Conservation (phyloP, 2,888 invertebrate species). For the Drosophila gaucha region DNA sequence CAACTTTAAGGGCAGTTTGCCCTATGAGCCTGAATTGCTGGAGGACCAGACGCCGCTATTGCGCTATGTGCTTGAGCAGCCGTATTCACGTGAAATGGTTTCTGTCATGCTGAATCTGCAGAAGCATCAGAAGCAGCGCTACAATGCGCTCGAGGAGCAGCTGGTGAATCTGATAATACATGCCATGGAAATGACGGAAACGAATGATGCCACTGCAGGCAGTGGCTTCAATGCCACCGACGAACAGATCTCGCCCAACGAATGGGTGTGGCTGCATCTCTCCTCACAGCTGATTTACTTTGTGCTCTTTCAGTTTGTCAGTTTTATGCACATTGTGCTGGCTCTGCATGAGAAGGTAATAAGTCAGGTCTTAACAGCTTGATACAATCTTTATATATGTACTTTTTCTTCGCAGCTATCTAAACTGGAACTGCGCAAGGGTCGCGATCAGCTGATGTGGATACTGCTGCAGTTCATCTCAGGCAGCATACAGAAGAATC, state of each 20-base stretch:
- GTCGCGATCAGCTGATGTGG: constrained; percentile 99
- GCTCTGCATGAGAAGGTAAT: constrained; percentile 92
- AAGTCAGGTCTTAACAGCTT: not conserved
- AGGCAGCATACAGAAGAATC: constrained; percentile 97
- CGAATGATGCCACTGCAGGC: constrained; percentile 84
- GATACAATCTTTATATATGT: not conserved
- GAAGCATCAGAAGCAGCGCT: constrained; percentile 95
- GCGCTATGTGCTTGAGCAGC: constrained; percentile 96
- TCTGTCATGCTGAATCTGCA: constrained; percentile 97
- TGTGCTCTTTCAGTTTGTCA: constrained; percentile 96
- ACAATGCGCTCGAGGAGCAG: constrained; percentile 96
- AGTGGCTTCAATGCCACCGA: constrained; percentile 85
- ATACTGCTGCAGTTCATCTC: constrained; percentile 98
- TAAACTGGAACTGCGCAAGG: constrained; percentile 92
- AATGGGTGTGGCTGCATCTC: constrained; percentile 96
- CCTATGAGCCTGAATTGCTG: constrained; percentile 94
- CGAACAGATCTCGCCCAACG: constrained; percentile 84
- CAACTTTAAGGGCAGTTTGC: constrained; percentile 89
- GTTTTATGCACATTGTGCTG: constrained; percentile 96
- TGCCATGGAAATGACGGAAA: constrained; percentile 96
- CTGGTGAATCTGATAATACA: constrained; percentile 95
- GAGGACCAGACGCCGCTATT: constrained; percentile 95
- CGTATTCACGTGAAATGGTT: constrained; percentile 98
- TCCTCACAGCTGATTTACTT: constrained; percentile 98
- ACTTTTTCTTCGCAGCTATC: constrained; percentile 86